Conservation (phyloP, 2,113 vertebrate species). For the Oxygymnocypris stewartii region DNA sequence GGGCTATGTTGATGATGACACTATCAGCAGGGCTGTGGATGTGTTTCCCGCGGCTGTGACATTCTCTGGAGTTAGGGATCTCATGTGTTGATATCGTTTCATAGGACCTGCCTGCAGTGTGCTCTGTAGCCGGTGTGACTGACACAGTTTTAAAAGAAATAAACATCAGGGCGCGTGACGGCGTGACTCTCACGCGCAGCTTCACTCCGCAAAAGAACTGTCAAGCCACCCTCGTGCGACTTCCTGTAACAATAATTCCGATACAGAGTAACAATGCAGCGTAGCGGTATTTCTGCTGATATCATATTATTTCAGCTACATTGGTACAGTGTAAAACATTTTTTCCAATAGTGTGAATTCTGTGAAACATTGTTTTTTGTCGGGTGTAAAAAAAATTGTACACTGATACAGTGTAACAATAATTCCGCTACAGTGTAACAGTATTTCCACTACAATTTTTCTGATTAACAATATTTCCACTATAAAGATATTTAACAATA, state of each 20-base stretch:
- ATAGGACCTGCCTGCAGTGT: too few species aligned
- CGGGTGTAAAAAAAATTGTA: neutral
- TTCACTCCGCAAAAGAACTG: slow-evolving; percentile 4
- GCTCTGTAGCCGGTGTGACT: neutral
- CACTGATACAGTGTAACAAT: neutral
- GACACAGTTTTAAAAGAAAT: neutral
- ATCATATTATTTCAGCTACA: neutral
- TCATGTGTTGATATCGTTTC: neutral
- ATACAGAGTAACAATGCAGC: neutral
- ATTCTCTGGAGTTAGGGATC: neutral
- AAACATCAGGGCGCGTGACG: neutral
- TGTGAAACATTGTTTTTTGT: neutral
- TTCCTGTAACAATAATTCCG: slow-evolving; percentile 10
- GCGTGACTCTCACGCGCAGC: slow-evolving; percentile 17
- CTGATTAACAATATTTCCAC: neutral
- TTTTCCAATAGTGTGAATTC: neutral
- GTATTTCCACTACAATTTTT: neutral
- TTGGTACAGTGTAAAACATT: neutral
- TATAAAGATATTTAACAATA: neutral
- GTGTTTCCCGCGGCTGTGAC: neutral
- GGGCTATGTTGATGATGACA: neutral
- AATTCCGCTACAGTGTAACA: neutral
- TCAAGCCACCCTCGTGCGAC: slow-evolving; percentile 14
- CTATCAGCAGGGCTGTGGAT: neutral
- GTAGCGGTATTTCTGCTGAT: neutral